A percentile compares a stretch with the other conserved stretches of the same genome.
phyloP scores from a whole-genome alignment of 2,888 invertebrate species.

The Agapetus fuscipes region DNA sequence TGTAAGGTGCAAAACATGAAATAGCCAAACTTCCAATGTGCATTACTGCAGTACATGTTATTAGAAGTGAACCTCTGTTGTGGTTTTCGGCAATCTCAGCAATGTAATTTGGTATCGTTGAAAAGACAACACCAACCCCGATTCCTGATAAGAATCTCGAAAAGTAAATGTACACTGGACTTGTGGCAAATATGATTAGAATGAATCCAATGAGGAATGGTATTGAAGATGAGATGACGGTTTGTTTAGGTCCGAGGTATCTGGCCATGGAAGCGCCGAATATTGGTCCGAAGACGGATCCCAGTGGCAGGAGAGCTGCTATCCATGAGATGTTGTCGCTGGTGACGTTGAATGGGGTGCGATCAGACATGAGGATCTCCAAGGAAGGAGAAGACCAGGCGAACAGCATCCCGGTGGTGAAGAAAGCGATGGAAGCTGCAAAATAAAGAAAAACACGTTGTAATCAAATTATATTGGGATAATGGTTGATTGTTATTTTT shows the following conservation, averaged over 20 bases:
- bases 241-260: conserved; percentile 18
- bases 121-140: conserved; percentile 19
- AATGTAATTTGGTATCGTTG: conserved; percentile 21
- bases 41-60: conserved; percentile 16
- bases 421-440: conserved; percentile 18
- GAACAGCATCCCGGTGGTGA: conserved; percentile 28
- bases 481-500: no score
- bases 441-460: conserved; percentile 7
- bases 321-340: conserved; percentile 33
- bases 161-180: conserved; percentile 26
- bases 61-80: conserved; percentile 21
- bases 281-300: conserved; percentile 15
- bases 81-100: conserved; percentile 22
- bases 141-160: conserved; percentile 25
- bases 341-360: conserved; percentile 28
- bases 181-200: conserved; percentile 13
- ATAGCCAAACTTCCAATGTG: conserved; percentile 16
- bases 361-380: conserved; percentile 27
- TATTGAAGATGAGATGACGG: conserved; percentile 12
- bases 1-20: conserved; percentile 19
- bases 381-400: conserved; percentile 34
- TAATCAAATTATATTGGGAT: no score
- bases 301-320: conserved; percentile 14
- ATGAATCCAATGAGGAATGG: conserved; percentile 15
- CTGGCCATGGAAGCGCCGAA: conserved; percentile 12